Percentiles rank a stretch among this genome's conserved stretches.
Conservation (phyloP, 1,140 invertebrate species). For the Euura saliciscinereae region DNA sequence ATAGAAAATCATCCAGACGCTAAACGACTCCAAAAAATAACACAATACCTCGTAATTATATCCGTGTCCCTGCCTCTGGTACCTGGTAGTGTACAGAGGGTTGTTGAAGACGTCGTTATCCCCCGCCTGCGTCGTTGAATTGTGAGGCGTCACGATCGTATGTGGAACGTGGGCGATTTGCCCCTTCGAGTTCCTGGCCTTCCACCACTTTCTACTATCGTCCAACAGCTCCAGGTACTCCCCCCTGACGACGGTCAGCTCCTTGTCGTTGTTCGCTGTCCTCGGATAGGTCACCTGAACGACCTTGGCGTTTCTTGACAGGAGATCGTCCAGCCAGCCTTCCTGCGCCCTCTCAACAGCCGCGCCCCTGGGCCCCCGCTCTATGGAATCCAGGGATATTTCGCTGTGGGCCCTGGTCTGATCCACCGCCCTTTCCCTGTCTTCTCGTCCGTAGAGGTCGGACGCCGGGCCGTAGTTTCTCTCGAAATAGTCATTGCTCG, state of each 20-base stretch:
- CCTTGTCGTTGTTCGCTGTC: constrained; percentile 98
- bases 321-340: constrained; percentile 79
- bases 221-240: constrained; percentile 96
- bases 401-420: constrained; percentile 68
- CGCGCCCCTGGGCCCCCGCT: constrained; percentile 61
- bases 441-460: constrained; percentile 56
- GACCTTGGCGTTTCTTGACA: constrained; percentile 76
- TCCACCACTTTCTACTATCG: constrained; percentile 98
- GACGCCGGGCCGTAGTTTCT: constrained; percentile 55
- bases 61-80: constrained; percentile 52
- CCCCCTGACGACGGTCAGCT: constrained; percentile 92
- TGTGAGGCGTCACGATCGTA: constrained; percentile 88
- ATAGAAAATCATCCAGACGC: not conserved
- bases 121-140: constrained; percentile 43
- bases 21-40: not conserved
- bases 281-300: constrained; percentile 94
- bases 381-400: constrained; percentile 79
- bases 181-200: constrained; percentile 87
- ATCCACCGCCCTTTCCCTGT: constrained; percentile 44
- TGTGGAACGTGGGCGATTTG: constrained; percentile 95
- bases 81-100: constrained; percentile 68
- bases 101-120: constrained; percentile 74
- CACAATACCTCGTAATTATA: constrained; percentile 55
- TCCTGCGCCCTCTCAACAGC: constrained; percentile 58
- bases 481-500: constrained; percentile 58